Percentiles rank a stretch among this genome's conserved stretches.
Conservation (phyloP, 2,113 vertebrate species). For the Choloepus hoffmanni region DNA sequence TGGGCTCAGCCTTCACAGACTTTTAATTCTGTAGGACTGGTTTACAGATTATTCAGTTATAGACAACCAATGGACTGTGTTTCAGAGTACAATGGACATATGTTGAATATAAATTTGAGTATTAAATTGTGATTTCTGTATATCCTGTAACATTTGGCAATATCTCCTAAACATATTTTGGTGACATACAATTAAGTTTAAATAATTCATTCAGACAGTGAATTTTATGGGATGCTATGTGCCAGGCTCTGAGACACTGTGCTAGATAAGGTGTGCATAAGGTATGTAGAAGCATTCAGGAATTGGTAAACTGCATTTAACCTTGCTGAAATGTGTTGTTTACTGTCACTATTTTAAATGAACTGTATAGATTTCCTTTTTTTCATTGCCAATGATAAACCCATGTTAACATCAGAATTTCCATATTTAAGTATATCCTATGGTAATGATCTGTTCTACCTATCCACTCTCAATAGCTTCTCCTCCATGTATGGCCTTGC, state of each 20-base stretch:
- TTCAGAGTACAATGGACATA: background rate
- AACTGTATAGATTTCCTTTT: background rate
- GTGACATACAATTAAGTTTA: background rate
- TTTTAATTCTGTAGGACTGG: background rate
- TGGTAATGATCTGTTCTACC: no score
- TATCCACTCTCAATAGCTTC: background rate
- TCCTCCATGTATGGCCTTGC: background rate
- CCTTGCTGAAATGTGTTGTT: background rate
- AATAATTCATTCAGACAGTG: background rate
- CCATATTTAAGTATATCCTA: background rate
- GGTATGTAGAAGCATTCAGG: background rate
- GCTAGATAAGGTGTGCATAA: background rate
- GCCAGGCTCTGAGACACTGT: background rate
- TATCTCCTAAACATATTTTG: background rate
- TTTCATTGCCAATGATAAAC: background rate
- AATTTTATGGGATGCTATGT: background rate
- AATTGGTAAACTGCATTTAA: background rate
- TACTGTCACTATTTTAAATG: background rate
- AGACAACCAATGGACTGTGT: background rate
- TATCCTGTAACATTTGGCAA: background rate
- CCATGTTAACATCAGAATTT: background rate
- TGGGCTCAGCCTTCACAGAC: background rate
- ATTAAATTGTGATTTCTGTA: background rate
- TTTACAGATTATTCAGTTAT: background rate
- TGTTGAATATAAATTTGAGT: background rate